Conservation (phyloP, 2,797 vertebrate species). For the Avahi laniger region DNA sequence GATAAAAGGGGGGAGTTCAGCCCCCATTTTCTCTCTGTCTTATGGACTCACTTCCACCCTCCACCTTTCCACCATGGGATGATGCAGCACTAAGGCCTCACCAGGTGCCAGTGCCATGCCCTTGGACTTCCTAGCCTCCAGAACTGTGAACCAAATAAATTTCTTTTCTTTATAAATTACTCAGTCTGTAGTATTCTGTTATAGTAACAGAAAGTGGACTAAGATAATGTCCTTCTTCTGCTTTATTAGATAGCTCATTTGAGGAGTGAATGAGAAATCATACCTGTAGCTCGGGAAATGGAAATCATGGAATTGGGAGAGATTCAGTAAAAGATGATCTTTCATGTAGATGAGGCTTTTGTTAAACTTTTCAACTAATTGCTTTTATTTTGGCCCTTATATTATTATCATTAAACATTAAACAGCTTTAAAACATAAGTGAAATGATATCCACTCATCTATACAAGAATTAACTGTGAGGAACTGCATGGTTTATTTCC, state of each 20-base stretch:
- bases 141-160: neutral
- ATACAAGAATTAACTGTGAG: neutral
- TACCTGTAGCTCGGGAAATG: neutral
- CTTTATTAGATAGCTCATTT: neutral
- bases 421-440: neutral
- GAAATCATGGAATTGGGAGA: neutral
- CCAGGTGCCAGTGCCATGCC: neutral
- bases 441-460: neutral
- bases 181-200: neutral
- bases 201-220: neutral
- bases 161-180: neutral
- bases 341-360: neutral
- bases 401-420: neutral
- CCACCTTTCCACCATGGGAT: neutral
- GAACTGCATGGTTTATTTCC: neutral
- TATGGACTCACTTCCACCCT: neutral
- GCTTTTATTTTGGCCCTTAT: neutral
- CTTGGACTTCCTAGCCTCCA: neutral
- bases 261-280: neutral
- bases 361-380: constrained; percentile 29
- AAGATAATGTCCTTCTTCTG: neutral
- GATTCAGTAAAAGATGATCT: neutral
- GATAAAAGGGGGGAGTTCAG: neutral
- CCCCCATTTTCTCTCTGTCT: neutral
- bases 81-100: neutral